A percentile compares a stretch with the other conserved stretches of the same genome.
Conservation (phyloP, 1,140 invertebrate genomes). For the Zophobas morio region DNA sequence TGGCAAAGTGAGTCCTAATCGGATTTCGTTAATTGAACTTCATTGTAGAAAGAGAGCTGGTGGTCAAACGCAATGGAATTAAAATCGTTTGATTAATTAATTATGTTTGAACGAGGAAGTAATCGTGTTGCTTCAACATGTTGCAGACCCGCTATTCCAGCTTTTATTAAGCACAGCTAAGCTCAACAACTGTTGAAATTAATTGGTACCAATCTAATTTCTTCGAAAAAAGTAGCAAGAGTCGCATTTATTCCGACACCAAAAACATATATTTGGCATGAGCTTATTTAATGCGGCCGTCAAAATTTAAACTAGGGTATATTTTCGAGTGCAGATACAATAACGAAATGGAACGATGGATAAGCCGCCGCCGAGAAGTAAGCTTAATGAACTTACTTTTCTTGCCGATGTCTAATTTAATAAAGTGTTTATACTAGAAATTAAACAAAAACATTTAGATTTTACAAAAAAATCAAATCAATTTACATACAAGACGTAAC, state of each 20-base stretch:
- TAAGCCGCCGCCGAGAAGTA: too few species aligned
- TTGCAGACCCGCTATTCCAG: conserved; percentile 13
- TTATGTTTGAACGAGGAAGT: conserved; percentile 45
- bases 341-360: too few species aligned
- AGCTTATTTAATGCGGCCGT: neutral
- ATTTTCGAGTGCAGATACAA: neutral
- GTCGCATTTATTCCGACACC: conserved; percentile 11
- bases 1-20: conserved; percentile 49
- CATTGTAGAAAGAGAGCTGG: conserved; percentile 43
- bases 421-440: too few species aligned
- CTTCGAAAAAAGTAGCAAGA: neutral
- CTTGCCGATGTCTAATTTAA: too few species aligned
- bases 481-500: too few species aligned
- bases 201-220: conserved; percentile 24
- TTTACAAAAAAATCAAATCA: too few species aligned
- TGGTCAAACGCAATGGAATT: conserved; percentile 52
- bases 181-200: conserved; percentile 26
- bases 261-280: neutral
- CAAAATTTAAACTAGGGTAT: conserved; percentile 9
- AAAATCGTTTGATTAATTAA: conserved; percentile 52
- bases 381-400: too few species aligned
- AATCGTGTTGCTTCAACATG: conserved; percentile 46
- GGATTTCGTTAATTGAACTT: conserved; percentile 53
- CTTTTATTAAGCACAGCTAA: conserved; percentile 22
- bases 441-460: too few species aligned